A percentile compares a stretch with the other conserved stretches of the same genome.
Evolutionary conservation across 2,797 vertebrate species (phyloP).

Genomic region (Coregonus suidteri): DNA sequence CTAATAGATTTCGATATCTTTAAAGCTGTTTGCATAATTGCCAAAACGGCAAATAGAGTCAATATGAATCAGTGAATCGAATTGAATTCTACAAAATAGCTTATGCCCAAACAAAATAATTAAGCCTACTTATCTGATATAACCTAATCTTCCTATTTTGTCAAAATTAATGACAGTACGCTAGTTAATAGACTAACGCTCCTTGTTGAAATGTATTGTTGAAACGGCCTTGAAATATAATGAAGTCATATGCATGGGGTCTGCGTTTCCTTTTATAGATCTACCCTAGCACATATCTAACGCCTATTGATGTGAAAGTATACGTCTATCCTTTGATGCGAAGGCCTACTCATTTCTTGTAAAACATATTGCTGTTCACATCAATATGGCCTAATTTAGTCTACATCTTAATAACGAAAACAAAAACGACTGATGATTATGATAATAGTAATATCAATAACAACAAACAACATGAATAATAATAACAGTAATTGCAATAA

Average conservation of each 20-base stretch:
- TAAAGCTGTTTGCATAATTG: too few species aligned
- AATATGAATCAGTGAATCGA: too few species aligned
- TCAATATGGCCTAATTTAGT: background rate
- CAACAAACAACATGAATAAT: background rate
- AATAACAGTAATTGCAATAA: too few species aligned
- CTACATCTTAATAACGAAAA: background rate
- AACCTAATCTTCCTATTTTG: background rate
- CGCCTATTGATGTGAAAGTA: background rate
- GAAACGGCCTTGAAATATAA: conserved; percentile 2
- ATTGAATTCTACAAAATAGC: too few species aligned
- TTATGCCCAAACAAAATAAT: too few species aligned
- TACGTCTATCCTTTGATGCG: background rate
- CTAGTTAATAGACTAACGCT: background rate
- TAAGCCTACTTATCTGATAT: background rate
- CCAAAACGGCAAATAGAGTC: too few species aligned
- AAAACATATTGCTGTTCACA: background rate
- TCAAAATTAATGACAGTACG: background rate
- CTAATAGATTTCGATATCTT: background rate
- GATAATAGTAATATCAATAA: background rate
- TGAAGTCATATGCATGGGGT: background rate
- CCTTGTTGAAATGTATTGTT: background rate
- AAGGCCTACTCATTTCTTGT: background rate
- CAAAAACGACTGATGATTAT: background rate
- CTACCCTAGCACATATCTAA: too few species aligned
- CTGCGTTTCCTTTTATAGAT: background rate